Percentiles rank a stretch among this genome's conserved stretches.
Conservation (phyloP, 2,797 vertebrate species). For the Neomorphus geoffroyi region DNA sequence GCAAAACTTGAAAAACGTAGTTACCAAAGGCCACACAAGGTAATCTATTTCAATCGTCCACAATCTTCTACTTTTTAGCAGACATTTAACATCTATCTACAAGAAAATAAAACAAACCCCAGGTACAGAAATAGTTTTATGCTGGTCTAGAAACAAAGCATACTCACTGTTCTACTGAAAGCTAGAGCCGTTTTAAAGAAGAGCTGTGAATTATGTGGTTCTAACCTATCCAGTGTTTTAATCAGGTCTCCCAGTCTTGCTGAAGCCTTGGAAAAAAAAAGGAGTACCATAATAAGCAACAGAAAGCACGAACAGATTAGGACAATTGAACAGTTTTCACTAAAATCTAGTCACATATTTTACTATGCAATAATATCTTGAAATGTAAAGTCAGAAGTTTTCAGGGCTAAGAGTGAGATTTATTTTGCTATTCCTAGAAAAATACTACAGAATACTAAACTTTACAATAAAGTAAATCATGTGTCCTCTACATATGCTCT, state of each 20-base stretch:
- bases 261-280: conserved; percentile 78
- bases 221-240: conserved; percentile 83
- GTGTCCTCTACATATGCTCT: neutral
- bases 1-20: neutral
- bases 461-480: neutral
- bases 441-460: neutral
- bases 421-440: neutral
- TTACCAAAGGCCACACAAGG: neutral
- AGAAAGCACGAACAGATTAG: neutral
- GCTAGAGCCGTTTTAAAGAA: conserved; percentile 89
- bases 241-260: conserved; percentile 85
- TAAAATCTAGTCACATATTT: neutral
- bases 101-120: neutral
- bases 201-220: conserved; percentile 88
- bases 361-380: neutral
- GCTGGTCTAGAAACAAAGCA: neutral
- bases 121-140: neutral
- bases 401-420: neutral
- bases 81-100: neutral
- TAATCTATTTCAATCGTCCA: neutral
- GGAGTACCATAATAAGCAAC: neutral
- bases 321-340: neutral
- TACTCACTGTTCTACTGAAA: conserved; percentile 91
- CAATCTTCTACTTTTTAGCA: neutral
- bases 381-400: neutral